Evolutionary conservation across 2,888 invertebrate genomes (phyloP), one percentile per base, ranked within the genome.

Genomic region (Linnaemya vulpina): DNA sequence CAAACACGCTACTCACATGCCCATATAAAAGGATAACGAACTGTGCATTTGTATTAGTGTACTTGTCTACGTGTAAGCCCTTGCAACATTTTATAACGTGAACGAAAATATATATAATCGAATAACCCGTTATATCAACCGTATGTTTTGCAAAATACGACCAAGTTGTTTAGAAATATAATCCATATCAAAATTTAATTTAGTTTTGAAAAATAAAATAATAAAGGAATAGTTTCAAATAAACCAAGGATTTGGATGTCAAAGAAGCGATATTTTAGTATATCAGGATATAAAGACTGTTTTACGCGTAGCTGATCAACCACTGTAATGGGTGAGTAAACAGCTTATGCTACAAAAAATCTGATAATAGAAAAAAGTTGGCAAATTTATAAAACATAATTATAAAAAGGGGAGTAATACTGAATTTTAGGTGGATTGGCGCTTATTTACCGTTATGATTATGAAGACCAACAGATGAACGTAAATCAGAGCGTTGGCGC

Each of bases 21-120:
- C 53, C 20, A 68, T 60, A 17, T 43, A 55, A 76, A 74, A 85
- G 82, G 82, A 83, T 77, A 77, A 70, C 38, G 65, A 65, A 71
- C 25, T 55, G 35, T 74, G 80, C 67, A 60, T 62, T 68, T 62
- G 68, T 75, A 75, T 68, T 53, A 62, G 62, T 51, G 30, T 40
- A 49, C 60, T 53, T 25, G 55, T 20, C 11, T 49, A 30, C 10
- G 40, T 62, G 7, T 13, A 63, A 17, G 35, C 65, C 20, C 38
- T 63, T n/a, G 40, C 60, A 38, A 51, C 30, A 10, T 62, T 73
- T 65, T 58, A 7, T 20, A 58, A 67, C 30, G 49, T 74, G 58
- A 40, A 53, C 67, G 35, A 46, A 49, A 62, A 60, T 43, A 17
- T 65, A 55, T 15, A 13, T 20, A 10, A 11, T 3, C 55, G 43